Evolutionary conservation across 2,797 vertebrate genomes (phyloP), one percentile per base, ranked within the genome.

Genomic region (Chelon labrosus): DNA sequence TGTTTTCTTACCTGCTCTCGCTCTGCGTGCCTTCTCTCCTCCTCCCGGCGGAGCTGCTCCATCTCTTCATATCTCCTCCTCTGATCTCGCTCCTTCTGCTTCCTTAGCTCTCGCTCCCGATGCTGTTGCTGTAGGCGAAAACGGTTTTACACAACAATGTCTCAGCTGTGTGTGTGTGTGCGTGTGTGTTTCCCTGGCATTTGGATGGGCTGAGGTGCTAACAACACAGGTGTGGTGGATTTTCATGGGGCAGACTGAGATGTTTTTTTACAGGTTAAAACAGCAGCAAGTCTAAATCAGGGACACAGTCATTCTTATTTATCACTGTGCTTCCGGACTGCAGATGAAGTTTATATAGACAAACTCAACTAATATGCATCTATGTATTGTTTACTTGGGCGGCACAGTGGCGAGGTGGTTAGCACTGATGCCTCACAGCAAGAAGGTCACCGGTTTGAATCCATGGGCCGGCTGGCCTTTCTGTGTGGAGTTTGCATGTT

Each of bases 61-160:
- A 95, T 94, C 92, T 99, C 98, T 19, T 96, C 95, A 1, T 98
- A 99, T 77, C 97, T 93, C 66, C 97, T 88, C 65, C 97, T 93
- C 89, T 99, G 97, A 80, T 99, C 98, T 37, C 98, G 88, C 88
- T 99, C 98, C 95, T 99, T 97, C 92, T 99, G 98, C 85, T 99
- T 99, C 82, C 98, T 93, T 82, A 98, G 84, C 77, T 99, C 98
- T n/a, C 98, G 97, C 91, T 99, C 98, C 0, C 97, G 93, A 6
- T 96, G 94, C 79, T 99, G 98, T 91, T 99, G 98, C 98, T 99
- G 88, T 61, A 38, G 73, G 50, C 1, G 44, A 58, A 61, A 71
- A 31, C 13, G 19, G 19, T 41, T 37, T 58, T 7, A 44, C 12
- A 75, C n/a, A n/a, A 10, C 20, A 38, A 20, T n/a, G 17, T 47